Evolutionary conservation across 2,888 invertebrate genomes (phyloP).

Genomic region (Pheosia tremula): DNA sequence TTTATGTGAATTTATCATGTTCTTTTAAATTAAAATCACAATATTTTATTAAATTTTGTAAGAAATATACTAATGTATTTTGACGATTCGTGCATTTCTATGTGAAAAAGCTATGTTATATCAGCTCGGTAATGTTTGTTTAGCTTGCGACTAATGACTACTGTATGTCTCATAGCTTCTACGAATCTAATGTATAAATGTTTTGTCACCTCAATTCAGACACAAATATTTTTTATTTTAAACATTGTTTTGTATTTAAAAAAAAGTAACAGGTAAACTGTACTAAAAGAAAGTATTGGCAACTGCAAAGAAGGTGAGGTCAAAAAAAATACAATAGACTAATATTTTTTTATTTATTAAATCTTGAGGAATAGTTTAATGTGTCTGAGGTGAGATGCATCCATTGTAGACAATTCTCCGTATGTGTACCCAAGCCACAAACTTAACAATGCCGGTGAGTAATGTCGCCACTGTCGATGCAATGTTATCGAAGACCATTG

Average conservation of each 20-base stretch:
- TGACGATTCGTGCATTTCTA: neutral
- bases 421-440: neutral
- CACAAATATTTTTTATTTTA: neutral
- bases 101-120: neutral
- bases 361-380: too few relatives aligned
- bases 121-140: slow-evolving; percentile 6
- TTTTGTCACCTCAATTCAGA: slow-evolving; percentile 24
- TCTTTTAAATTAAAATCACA: too few relatives aligned
- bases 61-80: neutral
- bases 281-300: neutral
- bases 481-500: neutral
- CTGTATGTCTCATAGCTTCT: slow-evolving; percentile 32
- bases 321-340: too few relatives aligned
- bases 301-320: too few relatives aligned
- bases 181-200: slow-evolving; percentile 21
- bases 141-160: slow-evolving; percentile 31
- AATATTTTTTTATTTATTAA: too few relatives aligned
- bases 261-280: too few relatives aligned
- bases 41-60: neutral
- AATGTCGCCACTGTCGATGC: neutral
- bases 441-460: neutral
- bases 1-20: neutral
- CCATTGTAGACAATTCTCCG: slow-evolving; percentile 26
- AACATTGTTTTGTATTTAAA: too few relatives aligned
- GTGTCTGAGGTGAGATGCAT: slow-evolving; percentile 23